Evolutionary conservation across 2,888 invertebrate species (phyloP).

Genomic region (Brachypalpus laphriformis): DNA sequence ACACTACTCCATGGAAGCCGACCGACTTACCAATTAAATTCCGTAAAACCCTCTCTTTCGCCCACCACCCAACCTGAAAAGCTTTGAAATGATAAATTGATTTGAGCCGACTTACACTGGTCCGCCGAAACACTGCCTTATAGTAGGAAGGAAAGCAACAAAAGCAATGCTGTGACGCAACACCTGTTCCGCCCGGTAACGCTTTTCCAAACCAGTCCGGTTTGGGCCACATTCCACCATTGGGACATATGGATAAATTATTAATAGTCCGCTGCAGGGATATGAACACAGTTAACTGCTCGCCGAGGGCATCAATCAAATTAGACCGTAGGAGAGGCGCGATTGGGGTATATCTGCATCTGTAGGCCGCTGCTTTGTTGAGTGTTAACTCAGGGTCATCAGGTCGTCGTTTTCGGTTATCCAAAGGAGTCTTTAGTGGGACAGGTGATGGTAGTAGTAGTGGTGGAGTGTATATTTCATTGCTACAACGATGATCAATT

Average conservation of each 20-base stretch:
- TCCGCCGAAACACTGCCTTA: constrained; percentile 40
- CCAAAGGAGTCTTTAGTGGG: constrained; percentile 1
- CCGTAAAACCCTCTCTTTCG: background rate
- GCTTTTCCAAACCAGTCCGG: constrained; percentile 25
- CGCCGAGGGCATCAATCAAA: constrained; percentile 64
- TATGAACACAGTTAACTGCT: constrained; percentile 54
- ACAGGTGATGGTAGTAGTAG: constrained; percentile 4
- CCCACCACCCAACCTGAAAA: constrained; percentile 30
- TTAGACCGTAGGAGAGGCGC: constrained; percentile 5
- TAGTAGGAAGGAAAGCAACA: background rate
- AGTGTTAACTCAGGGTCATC: constrained; percentile 64
- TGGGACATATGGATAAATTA: constrained; percentile 65
- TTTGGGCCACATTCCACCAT: constrained; percentile 40
- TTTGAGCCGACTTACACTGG: constrained; percentile 42
- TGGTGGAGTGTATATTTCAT: constrained; percentile 32
- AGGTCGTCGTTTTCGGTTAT: constrained; percentile 49
- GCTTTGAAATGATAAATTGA: constrained; percentile 68
- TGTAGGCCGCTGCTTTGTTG: constrained; percentile 30
- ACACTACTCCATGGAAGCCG: background rate
- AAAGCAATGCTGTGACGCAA: constrained; percentile 39
- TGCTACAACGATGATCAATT: constrained; percentile 63
- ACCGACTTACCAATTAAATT: constrained; percentile 46
- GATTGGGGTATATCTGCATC: constrained; percentile 10
- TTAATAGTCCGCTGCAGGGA: constrained; percentile 58
- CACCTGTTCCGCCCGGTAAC: constrained; percentile 68